phyloP scores from a whole-genome alignment of 2,888 invertebrate species.

The Pyralis farinalis region DNA sequence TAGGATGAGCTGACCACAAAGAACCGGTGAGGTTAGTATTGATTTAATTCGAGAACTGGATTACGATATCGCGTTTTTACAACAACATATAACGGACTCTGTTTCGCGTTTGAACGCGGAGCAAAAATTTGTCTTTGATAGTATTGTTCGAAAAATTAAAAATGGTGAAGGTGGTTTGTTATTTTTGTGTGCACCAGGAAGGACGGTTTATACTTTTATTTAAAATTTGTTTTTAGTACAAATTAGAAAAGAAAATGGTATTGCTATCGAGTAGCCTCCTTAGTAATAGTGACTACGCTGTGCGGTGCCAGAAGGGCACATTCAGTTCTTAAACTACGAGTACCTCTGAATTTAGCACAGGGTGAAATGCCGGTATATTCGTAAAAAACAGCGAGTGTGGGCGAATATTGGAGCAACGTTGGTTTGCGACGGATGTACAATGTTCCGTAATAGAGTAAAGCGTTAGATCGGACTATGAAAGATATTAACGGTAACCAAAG shows the following conservation, averaged over 20 bases:
- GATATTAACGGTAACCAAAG: no score
- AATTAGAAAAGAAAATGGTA: conserved; percentile 11
- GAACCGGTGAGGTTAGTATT: conserved; percentile 3
- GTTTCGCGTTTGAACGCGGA: conserved; percentile 22
- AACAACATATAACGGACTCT: conserved; percentile 24
- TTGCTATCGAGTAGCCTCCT: conserved; percentile 22
- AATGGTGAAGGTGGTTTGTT: conserved; percentile 11
- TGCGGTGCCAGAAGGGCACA: conserved; percentile 20
- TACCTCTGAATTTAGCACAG: no score
- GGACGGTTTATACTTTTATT: conserved; percentile 17
- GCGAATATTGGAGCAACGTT: conserved; percentile 13
- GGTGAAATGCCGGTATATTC: no score
- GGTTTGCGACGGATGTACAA: conserved; percentile 28
- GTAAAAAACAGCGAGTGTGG: no score
- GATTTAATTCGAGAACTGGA: conserved; percentile 26
- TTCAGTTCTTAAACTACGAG: conserved; percentile 19
- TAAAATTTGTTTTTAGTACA: conserved; percentile 19
- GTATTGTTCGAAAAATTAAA: conserved; percentile 3
- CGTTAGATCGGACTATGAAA: no score
- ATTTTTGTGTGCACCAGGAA: not conserved
- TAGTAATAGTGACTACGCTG: conserved; percentile 17
- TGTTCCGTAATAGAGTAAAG: conserved; percentile 15
- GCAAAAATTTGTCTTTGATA: conserved; percentile 18
- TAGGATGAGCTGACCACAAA: no score
- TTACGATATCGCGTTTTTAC: conserved; percentile 24